Conservation (phyloP, 30 jellyfish, hydroid and myxozoan genomes). For the Nemopilema nomurai region DNA sequence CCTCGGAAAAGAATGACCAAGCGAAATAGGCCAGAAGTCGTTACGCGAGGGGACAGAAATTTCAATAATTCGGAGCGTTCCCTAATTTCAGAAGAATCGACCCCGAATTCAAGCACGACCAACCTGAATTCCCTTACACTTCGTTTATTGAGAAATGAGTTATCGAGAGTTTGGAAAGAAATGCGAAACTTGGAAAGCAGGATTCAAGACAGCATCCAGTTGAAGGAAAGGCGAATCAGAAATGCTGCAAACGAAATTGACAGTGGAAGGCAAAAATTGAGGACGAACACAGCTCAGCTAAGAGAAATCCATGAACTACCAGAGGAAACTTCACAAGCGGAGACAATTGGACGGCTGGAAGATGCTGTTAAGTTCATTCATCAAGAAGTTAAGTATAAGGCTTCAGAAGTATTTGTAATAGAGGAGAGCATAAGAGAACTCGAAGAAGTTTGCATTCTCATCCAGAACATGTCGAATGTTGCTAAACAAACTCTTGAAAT, state of each 20-base stretch:
- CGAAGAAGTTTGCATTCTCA: conserved; percentile 42
- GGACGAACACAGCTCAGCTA: conserved; percentile 51
- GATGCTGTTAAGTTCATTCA: conserved; percentile 60
- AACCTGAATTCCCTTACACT: conserved; percentile 48
- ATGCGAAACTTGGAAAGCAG: conserved; percentile 55
- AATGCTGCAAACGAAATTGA: conserved; percentile 69
- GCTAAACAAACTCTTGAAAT: conserved; percentile 60
- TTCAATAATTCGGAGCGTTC: conserved; percentile 24
- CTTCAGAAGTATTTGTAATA: conserved; percentile 55
- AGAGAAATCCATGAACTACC: conserved; percentile 41
- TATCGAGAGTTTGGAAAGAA: conserved; percentile 69
- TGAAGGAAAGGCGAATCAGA: conserved; percentile 61
- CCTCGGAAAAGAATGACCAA: conserved; percentile 52
- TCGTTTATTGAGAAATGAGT: conserved; percentile 54
- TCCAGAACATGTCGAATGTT: conserved; percentile 29
- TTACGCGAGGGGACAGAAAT: conserved; percentile 4
- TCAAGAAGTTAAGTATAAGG: conserved; percentile 65
- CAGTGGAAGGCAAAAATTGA: conserved; percentile 49
- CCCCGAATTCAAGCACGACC: conserved; percentile 56
- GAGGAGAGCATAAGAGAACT: conserved; percentile 66
- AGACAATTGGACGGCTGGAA: conserved; percentile 59
- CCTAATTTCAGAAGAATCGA: conserved; percentile 28
- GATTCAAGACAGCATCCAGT: conserved; percentile 40
- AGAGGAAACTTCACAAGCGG: conserved; percentile 26
- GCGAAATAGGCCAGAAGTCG: conserved; percentile 55